phyloP scores from a whole-genome alignment of 2,888 invertebrate genomes.

The Euzophera pinguis region DNA sequence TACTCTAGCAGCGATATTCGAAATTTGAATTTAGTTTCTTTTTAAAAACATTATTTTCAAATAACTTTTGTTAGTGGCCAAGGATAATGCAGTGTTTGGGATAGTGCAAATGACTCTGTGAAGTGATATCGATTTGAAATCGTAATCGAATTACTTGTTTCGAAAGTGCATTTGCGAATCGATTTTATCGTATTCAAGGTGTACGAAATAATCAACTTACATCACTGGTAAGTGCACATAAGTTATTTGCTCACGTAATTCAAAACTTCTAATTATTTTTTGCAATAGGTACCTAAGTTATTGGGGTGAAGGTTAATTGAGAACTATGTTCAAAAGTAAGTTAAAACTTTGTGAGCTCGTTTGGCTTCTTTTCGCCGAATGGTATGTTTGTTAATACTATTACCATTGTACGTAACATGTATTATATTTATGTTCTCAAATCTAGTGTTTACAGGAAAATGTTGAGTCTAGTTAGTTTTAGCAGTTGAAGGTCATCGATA shows the following conservation, averaged over 20 bases:
- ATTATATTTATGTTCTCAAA: too few species aligned
- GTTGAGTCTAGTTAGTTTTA: too few species aligned
- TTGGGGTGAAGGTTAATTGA: slow-evolving; percentile 10
- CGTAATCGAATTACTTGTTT: slow-evolving; percentile 4
- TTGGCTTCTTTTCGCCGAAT: background rate
- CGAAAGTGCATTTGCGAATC: slow-evolving; percentile 9
- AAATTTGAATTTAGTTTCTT: slow-evolving; percentile 20
- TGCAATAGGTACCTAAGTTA: slow-evolving; percentile 5
- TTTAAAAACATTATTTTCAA: background rate
- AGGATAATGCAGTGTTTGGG: slow-evolving; percentile 10
- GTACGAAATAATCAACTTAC: slow-evolving; percentile 11
- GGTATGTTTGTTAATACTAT: background rate
- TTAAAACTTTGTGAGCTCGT: background rate
- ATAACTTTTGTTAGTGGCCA: background rate
- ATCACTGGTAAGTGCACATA: slow-evolving; percentile 10
- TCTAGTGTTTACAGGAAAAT: too few species aligned
- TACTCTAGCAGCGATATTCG: slow-evolving; percentile 18
- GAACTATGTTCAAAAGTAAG: background rate
- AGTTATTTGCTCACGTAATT: slow-evolving; percentile 8
- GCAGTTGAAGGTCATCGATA: too few species aligned
- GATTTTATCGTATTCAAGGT: slow-evolving; percentile 5
- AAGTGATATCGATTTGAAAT: slow-evolving; percentile 2
- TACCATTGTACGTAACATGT: too few species aligned
- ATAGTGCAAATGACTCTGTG: slow-evolving; percentile 3
- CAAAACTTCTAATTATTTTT: slow-evolving; percentile 1